Evolutionary conservation across 1,140 invertebrate species (phyloP), one percentile per base, ranked within the genome.

Genomic region (Melipona quadrifasciata): DNA sequence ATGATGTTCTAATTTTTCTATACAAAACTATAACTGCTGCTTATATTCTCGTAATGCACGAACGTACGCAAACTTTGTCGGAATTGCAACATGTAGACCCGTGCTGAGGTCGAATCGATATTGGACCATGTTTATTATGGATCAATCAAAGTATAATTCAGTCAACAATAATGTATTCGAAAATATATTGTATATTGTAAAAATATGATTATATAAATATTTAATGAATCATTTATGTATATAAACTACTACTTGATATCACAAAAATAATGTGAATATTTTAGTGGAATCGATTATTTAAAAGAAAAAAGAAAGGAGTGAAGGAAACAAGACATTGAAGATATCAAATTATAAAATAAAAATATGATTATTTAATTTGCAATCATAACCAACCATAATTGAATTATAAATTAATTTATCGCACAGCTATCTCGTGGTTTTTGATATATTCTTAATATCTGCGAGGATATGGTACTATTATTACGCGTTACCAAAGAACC

Each of bases 381-480:
- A 70, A 78, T 27, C 58, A 12, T 5, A 51, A 61, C 39, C 12
- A 24, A 19, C 19, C 19, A n/a, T 17, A 31, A 27, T 75, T 55
- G n/a, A 55, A 0, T 12, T 10, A 12, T 51, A 31, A 24, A 39
- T 79, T 83, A 93, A 80, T 74, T 90, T 91, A 93, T 90, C 47
- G 81, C 78, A 82, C 93, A 93, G 64, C 31, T 90, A 53, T 91
- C 89, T 21, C 80, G 84, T 57, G 90, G 85, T 61, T 94, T 93
- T 51, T 80, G 82, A 76, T 93, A 91, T 72, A 92, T 86, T 68
- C 85, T 89, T 4, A 87, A 84, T 19, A 92, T 75, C 27, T 89
- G 90, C 53, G 85, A 90, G 0, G 85, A 75, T 16, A 91, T 57
- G 21, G 80, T 65, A 67, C 11, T 27, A 53, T 47, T 39, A 31